A percentile compares a stretch with the other conserved stretches of the same genome.
phyloP scores from a whole-genome alignment of 2,888 invertebrate species.

The Drosophila austrosaltans region DNA sequence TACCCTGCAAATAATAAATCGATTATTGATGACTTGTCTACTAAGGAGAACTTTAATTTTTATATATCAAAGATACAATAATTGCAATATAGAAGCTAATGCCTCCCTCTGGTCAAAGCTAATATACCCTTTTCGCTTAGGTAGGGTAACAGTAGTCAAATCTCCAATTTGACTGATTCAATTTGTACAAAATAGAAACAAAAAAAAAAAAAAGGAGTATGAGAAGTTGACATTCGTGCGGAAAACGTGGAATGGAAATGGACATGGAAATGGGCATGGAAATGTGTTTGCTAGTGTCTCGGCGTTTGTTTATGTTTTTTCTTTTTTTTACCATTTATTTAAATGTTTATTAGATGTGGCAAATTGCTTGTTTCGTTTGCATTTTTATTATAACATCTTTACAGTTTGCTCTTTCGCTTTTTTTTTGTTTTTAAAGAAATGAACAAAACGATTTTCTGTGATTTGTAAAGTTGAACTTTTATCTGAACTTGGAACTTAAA shows the following conservation, averaged over 20 bases:
- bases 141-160: slow-evolving; percentile 1
- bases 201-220: neutral
- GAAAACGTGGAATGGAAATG: slow-evolving; percentile 6
- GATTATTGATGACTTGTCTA: no score
- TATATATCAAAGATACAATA: no score
- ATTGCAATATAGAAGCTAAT: no score
- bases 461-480: neutral
- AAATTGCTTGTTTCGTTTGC: slow-evolving; percentile 11
- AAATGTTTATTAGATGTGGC: slow-evolving; percentile 13
- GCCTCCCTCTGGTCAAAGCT: neutral
- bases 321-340: neutral
- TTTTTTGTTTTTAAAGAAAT: neutral
- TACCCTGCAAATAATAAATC: neutral
- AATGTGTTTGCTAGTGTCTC: neutral
- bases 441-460: slow-evolving; percentile 2
- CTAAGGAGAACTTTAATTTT: no score
- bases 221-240: slow-evolving; percentile 12
- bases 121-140: neutral
- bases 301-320: neutral
- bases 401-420: neutral
- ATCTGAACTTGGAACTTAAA: neutral
- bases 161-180: slow-evolving; percentile 38
- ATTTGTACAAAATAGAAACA: slow-evolving; percentile 25
- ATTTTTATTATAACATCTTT: neutral
- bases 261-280: slow-evolving; percentile 4